Conservation (phyloP, 2,797 vertebrate species). For the Sciurus carolinensis region DNA sequence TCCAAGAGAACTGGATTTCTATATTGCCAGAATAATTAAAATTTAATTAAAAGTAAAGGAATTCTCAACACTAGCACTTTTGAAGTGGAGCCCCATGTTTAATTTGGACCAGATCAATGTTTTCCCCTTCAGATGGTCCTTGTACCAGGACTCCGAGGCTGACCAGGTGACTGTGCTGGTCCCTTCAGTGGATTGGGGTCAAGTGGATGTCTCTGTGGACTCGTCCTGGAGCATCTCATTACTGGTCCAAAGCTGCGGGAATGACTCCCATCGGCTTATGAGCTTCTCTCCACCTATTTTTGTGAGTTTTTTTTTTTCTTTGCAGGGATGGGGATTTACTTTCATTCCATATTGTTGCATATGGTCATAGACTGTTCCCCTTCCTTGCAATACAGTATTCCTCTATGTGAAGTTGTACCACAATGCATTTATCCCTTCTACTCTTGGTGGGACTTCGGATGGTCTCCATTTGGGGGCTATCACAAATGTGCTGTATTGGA, state of each 20-base stretch:
- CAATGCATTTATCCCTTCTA: not conserved
- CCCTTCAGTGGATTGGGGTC: not conserved
- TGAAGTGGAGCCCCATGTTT: not conserved
- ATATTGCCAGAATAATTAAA: not conserved
- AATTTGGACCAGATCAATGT: not conserved
- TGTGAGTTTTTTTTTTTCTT: not conserved
- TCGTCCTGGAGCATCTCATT: not conserved
- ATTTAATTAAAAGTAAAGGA: slow-evolving; percentile 36
- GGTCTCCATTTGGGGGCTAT: not conserved
- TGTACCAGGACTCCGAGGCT: not conserved
- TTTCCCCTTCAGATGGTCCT: not conserved
- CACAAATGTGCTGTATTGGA: not conserved
- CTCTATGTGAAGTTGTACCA: not conserved
- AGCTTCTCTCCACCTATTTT: not conserved
- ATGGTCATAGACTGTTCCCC: not conserved
- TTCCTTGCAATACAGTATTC: not conserved
- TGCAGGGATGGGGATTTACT: not conserved
- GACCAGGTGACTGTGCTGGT: not conserved
- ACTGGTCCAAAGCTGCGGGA: not conserved
- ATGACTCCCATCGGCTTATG: not conserved
- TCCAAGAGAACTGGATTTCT: slow-evolving; percentile 21
- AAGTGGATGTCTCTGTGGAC: not conserved
- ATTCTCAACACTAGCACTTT: not conserved
- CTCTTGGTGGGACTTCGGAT: not conserved
- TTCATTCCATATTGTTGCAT: not conserved